Percentiles rank a stretch among this genome's conserved stretches.
These are phyloP conservation scores for Odontophorus gujanensis DNA, from an alignment of 2,113 vertebrate species.

Conservation along the genomic window DNA sequence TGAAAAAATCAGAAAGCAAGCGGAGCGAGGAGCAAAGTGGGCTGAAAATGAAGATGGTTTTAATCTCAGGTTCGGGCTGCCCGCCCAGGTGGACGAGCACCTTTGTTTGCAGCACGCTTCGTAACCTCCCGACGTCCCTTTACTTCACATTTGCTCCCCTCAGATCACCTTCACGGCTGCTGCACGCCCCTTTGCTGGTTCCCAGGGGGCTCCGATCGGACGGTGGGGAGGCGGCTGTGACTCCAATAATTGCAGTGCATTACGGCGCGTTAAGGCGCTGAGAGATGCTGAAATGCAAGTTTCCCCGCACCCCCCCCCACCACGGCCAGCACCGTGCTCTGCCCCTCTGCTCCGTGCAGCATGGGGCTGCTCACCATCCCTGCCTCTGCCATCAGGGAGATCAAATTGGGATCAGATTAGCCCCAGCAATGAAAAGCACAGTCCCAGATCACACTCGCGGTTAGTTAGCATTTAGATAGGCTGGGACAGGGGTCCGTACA, in stretches of 20 bases:
- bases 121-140: not conserved
- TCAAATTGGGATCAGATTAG: conserved; percentile 85
- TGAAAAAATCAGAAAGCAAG: not conserved
- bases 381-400: conserved; percentile 51
- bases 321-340: fast-evolving
- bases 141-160: not conserved
- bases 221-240: not conserved
- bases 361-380: conserved; percentile 1
- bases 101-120: conserved; percentile 34
- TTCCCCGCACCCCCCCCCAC: not conserved
- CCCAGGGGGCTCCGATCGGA: not conserved
- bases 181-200: not conserved
- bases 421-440: conserved; percentile 80
- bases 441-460: conserved; percentile 64
- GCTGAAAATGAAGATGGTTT: not conserved
- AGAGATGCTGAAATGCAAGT: not conserved
- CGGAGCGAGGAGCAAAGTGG: not conserved
- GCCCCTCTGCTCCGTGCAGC: not conserved
- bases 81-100: conserved; percentile 4
- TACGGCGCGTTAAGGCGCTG: not conserved
- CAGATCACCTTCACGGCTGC: not conserved
- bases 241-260: not conserved
- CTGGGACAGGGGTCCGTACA: conserved; percentile 85
- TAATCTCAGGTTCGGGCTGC: not conserved
- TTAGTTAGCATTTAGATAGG: conserved; percentile 99